Conservation (phyloP, 2,888 invertebrate genomes). For the Drosophila mercatorum region DNA sequence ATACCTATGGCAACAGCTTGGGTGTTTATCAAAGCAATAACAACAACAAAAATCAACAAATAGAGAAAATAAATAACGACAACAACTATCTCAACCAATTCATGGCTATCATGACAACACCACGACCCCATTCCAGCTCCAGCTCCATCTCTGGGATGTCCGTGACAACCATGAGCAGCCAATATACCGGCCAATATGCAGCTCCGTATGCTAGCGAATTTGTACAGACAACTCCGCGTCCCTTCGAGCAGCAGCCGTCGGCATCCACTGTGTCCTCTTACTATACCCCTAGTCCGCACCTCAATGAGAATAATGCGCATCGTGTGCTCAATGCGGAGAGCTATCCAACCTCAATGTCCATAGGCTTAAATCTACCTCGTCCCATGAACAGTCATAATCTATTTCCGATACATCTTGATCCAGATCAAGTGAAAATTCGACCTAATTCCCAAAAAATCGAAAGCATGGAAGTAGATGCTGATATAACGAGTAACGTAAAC, state of each 20-base stretch:
- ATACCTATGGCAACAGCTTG: conserved; percentile 82
- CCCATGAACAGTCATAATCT: conserved; percentile 55
- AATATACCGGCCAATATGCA: conserved; percentile 59
- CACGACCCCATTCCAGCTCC: conserved; percentile 50
- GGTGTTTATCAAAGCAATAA: conserved; percentile 66
- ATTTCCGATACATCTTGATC: conserved; percentile 69
- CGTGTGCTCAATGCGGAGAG: conserved; percentile 76
- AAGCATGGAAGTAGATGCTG: conserved; percentile 74
- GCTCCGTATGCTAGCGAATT: conserved; percentile 68
- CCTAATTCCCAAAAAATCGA: conserved; percentile 82
- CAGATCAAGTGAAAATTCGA: conserved; percentile 74
- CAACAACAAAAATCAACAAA: conserved; percentile 16
- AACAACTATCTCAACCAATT: conserved; percentile 45
- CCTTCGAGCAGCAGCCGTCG: conserved; percentile 69
- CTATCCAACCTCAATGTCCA: conserved; percentile 60
- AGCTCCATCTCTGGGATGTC: conserved; percentile 28
- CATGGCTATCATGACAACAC: conserved; percentile 66
- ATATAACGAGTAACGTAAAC: conserved; percentile 57
- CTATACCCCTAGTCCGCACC: conserved; percentile 83
- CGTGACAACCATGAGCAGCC: conserved; percentile 57
- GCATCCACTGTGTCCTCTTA: conserved; percentile 71
- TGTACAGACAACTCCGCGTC: conserved; percentile 61
- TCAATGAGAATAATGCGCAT: conserved; percentile 81
- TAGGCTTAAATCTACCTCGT: conserved; percentile 50
- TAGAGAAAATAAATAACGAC: conserved; percentile 12